Percentiles rank a stretch among this genome's conserved stretches.
phyloP scores from a whole-genome alignment of 1,140 invertebrate species.

The Drosophila neocordata region DNA sequence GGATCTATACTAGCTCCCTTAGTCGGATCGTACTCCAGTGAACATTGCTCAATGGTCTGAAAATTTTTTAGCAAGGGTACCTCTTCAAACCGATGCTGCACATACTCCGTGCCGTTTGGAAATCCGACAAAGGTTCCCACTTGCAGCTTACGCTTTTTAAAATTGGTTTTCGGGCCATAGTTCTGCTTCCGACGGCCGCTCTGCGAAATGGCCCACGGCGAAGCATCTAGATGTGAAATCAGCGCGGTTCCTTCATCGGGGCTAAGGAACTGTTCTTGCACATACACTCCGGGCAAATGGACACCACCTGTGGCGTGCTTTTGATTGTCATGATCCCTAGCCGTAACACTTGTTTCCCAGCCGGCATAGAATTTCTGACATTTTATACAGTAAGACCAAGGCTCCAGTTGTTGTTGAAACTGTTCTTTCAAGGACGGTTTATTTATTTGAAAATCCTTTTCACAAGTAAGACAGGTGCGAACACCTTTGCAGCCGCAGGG shows the following conservation, averaged over 20 bases:
- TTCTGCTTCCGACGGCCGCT: slow-evolving; percentile 98
- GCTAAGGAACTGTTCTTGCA: slow-evolving; percentile 90
- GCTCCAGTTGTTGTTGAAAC: slow-evolving; percentile 83
- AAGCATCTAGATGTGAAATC: slow-evolving; percentile 88
- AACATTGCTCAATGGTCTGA: slow-evolving; percentile 97
- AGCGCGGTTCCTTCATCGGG: slow-evolving; percentile 88
- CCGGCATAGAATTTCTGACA: slow-evolving; percentile 90
- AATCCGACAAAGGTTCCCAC: slow-evolving; percentile 93
- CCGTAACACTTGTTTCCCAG: slow-evolving; percentile 85
- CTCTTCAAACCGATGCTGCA: slow-evolving; percentile 91
- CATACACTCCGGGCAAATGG: slow-evolving; percentile 88
- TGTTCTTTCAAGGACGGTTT: slow-evolving; percentile 82
- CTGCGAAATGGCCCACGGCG: slow-evolving; percentile 96
- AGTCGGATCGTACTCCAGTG: slow-evolving; percentile 94
- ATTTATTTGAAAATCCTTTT: slow-evolving; percentile 87
- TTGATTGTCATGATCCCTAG: slow-evolving; percentile 86
- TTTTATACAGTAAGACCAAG: slow-evolving; percentile 89
- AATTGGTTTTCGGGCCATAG: slow-evolving; percentile 99
- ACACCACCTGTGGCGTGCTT: slow-evolving; percentile 86
- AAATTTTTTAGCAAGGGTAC: slow-evolving; percentile 89
- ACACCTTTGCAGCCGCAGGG: slow-evolving; percentile 96
- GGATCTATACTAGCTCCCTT: slow-evolving; percentile 97
- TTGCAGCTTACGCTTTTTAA: slow-evolving; percentile 95
- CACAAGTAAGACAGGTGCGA: slow-evolving; percentile 93
- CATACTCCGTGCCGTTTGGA: slow-evolving; percentile 90